Evolutionary conservation across 2,797 vertebrate genomes (phyloP), one percentile per base, ranked within the genome.

Genomic region (Chelon labrosus): DNA sequence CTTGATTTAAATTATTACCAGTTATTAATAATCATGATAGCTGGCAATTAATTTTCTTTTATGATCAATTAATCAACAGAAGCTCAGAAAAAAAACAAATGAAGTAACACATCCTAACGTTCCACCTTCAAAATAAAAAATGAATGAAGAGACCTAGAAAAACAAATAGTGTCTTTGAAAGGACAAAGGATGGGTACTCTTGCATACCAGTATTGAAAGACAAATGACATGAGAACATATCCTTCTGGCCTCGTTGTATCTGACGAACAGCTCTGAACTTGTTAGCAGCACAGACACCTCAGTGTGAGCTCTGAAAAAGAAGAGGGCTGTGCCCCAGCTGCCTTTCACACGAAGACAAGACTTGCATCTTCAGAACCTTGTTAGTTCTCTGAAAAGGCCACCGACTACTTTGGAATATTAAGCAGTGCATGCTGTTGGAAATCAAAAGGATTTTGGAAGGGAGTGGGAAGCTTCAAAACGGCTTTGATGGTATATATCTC

Each of bases 401-500:
- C 87, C n/a, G 89, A 92, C 91, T 92, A 87, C 77, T 89, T 90
- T 87, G 76, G 94, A 95, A 95, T 95, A 94, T 93, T 94, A 94
- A 94, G 82, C 87, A 94, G 93, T 58, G 83, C 80, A 67, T 82
- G 86, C 84, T 85, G 75, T 82, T 78, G 42, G 83, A 93, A 92
- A 92, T 93, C 89, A 93, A 94, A 93, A 87, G 88, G 87, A 84
- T 89, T 93, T 89, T 85, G 75, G 87, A 79, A 78, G 73, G 83
- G 84, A 89, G 71, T 88, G 83, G 81, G 88, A 88, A 79, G 89
- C 86, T 84, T 94, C 75, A 90, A 76, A 91, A 90, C 81, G 77
- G 74, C 90, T 89, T 91, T 92, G 90, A 90, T 88, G 86, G 84
- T 90, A 91, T 84, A 84, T 82, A 80, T 89, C 82, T 44, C 88